These are phyloP conservation scores for Himalopsyche anomala DNA, from an alignment of 2,888 invertebrate genomes.

Conservation along the genomic window DNA sequence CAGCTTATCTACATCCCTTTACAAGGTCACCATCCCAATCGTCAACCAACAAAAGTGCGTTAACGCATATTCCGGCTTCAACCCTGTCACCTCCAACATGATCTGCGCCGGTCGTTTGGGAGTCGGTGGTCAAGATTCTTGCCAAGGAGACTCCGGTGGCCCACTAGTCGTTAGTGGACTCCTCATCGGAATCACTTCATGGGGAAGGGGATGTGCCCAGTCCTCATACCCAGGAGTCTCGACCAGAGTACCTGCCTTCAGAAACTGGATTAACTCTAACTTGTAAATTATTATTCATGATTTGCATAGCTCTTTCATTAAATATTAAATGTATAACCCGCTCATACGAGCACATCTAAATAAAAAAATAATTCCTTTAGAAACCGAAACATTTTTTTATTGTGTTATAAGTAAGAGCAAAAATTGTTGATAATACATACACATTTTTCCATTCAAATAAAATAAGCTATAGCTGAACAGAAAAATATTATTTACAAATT, in stretches of 20 bases:
- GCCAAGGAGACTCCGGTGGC: slow-evolving; percentile 78
- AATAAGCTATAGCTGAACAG: neutral
- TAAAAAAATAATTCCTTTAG: too few species aligned
- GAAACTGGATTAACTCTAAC: slow-evolving; percentile 69
- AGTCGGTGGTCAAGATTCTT: slow-evolving; percentile 73
- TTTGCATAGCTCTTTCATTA: neutral
- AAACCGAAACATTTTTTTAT: too few species aligned
- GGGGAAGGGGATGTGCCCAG: slow-evolving; percentile 78
- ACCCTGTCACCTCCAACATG: slow-evolving; percentile 71
- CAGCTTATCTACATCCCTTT: slow-evolving; percentile 32
- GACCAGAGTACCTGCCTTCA: slow-evolving; percentile 74
- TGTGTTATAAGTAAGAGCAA: too few species aligned
- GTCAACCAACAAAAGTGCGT: slow-evolving; percentile 54
- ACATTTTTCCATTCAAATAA: too few species aligned
- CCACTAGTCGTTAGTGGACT: slow-evolving; percentile 71
- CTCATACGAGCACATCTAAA: neutral
- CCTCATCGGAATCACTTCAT: slow-evolving; percentile 77
- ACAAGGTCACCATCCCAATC: slow-evolving; percentile 57
- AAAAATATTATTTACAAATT: too few species aligned
- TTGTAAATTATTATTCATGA: slow-evolving; percentile 17
- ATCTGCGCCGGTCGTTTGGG: slow-evolving; percentile 72
- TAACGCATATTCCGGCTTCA: slow-evolving; percentile 46
- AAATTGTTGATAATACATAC: too few species aligned
- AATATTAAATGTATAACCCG: neutral
- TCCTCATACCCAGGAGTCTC: slow-evolving; percentile 77